phyloP scores from a whole-genome alignment of 2,888 invertebrate species.

The Hirtodrosophila cameraria region DNA sequence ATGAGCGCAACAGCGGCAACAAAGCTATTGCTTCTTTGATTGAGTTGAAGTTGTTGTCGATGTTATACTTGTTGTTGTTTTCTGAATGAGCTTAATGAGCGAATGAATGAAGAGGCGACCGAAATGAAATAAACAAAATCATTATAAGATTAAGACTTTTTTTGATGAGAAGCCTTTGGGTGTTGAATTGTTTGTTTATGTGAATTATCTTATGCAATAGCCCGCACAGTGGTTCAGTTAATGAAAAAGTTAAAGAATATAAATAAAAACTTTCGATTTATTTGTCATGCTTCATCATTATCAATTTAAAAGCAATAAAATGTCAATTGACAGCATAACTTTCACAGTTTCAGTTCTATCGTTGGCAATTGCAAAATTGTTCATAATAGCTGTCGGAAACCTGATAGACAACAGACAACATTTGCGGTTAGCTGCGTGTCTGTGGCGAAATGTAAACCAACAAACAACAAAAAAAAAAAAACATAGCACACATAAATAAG shows the following conservation, averaged over 20 bases:
- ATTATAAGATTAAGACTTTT: constrained; percentile 69
- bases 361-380: constrained; percentile 63
- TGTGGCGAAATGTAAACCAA: constrained; percentile 52
- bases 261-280: constrained; percentile 32
- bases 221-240: constrained; percentile 64
- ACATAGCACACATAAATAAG: constrained; percentile 21
- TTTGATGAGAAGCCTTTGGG: constrained; percentile 6
- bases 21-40: constrained; percentile 40
- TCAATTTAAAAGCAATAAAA: constrained; percentile 77
- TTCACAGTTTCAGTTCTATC: constrained; percentile 36
- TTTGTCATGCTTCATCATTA: constrained; percentile 15
- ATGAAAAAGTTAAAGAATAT: constrained; percentile 12
- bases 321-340: constrained; percentile 68
- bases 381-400: constrained; percentile 14
- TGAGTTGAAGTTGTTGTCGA: constrained; percentile 41
- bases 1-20: constrained; percentile 14
- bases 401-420: constrained; percentile 29
- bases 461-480: too few relatives aligned
- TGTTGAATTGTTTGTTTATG: constrained; percentile 52
- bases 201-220: constrained; percentile 67
- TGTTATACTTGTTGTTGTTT: constrained; percentile 35
- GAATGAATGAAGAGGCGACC: constrained; percentile 53
- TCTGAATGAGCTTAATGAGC: constrained; percentile 65
- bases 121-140: constrained; percentile 71
- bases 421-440: constrained; percentile 25